Conservation (phyloP, 2,113 vertebrate species). For the Vombatus ursinus region DNA sequence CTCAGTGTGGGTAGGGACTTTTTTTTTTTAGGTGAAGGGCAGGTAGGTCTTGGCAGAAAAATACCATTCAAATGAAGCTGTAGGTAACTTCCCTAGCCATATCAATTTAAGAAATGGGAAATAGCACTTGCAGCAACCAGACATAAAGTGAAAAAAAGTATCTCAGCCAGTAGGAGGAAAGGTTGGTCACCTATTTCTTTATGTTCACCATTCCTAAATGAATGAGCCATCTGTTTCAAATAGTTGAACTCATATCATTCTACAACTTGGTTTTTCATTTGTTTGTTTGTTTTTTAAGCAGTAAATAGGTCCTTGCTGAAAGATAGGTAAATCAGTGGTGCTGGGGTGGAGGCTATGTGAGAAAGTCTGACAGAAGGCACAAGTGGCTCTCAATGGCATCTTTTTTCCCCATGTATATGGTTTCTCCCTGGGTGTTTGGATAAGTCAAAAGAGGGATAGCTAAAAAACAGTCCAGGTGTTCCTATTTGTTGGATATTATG, state of each 20-base stretch:
- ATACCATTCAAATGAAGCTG: background rate
- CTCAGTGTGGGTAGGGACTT: background rate
- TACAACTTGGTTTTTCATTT: background rate
- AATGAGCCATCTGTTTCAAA: background rate
- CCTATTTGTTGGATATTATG: background rate
- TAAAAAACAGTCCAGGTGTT: background rate
- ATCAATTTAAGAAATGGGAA: background rate
- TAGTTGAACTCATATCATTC: background rate
- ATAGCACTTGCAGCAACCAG: background rate
- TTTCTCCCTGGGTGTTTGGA: background rate
- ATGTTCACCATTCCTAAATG: background rate
- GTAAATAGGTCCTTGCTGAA: background rate
- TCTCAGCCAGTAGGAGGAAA: background rate
- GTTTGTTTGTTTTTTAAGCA: background rate
- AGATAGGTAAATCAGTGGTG: background rate
- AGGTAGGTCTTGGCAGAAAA: background rate
- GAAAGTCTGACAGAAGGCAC: background rate
- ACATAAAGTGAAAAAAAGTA: slow-evolving; percentile 8
- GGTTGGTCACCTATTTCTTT: background rate
- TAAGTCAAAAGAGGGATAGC: background rate
- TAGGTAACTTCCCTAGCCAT: background rate
- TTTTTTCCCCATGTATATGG: background rate
- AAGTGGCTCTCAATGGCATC: background rate
- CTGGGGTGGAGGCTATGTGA: background rate
- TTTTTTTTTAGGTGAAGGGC: background rate